Evolutionary conservation across 2,113 vertebrate species (phyloP).

Genomic region (Seriola aureovittata): DNA sequence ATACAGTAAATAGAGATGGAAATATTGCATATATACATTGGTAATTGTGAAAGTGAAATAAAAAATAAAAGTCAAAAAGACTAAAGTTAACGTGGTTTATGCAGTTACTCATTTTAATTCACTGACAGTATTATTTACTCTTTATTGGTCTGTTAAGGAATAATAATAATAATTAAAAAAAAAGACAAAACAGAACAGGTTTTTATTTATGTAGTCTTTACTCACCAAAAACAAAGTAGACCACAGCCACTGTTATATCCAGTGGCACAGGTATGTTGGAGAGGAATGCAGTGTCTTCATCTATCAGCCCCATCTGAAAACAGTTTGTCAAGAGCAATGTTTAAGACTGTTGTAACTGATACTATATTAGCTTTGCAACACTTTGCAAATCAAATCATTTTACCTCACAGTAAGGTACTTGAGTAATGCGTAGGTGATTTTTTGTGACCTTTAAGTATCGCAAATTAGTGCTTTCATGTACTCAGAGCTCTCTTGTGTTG

Average conservation of each 20-base stretch:
- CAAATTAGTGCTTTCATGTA: not conserved
- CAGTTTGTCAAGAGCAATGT: not conserved
- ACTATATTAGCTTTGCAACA: not conserved
- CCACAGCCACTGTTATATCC: slow-evolving; percentile 80
- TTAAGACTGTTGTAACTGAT: not conserved
- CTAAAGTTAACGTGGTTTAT: too few relatives aligned
- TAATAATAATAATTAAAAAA: too few relatives aligned
- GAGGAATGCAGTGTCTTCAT: slow-evolving; percentile 74
- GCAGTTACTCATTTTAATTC: not conserved
- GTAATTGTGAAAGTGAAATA: too few relatives aligned
- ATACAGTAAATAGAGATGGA: too few relatives aligned
- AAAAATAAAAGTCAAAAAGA: not conserved
- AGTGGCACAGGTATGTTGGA: slow-evolving; percentile 81
- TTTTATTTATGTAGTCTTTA: slow-evolving; percentile 7
- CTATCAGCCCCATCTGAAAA: slow-evolving; percentile 78
- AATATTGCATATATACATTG: too few relatives aligned
- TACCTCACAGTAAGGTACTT: not conserved
- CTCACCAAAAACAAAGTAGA: slow-evolving; percentile 85
- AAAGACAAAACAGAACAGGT: not conserved
- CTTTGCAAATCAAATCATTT: not conserved
- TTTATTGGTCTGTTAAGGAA: not conserved
- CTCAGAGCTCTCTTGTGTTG: not conserved
- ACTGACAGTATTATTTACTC: slow-evolving; percentile 20
- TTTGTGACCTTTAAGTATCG: not conserved
- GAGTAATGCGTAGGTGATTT: not conserved